Base-by-base conservation (phyloP, 2,797 vertebrate species). In the Zenarchopterus dispar region DNA sequence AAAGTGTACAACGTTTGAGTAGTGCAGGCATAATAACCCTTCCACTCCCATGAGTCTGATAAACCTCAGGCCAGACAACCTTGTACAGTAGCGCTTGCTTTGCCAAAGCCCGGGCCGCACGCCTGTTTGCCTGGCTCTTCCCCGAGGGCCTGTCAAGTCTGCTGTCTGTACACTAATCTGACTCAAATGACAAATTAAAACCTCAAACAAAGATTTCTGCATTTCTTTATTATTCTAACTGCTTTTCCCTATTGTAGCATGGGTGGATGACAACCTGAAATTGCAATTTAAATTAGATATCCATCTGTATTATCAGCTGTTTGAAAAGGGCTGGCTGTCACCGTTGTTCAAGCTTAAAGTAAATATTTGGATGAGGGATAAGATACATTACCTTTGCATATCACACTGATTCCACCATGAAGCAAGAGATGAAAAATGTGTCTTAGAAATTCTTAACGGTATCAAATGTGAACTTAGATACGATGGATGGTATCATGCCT, bases 11-110 rank as follows among this genome's bases (percentile, higher is more conserved):
- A 24, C 52, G 51, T 77, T 80, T 82, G 60, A 56, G 44, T 75
- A 73, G 60, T 43, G 81, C 84, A 82, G 67, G 50, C 80, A 82
- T 76, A 79, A 85, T 78, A 80, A 81, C 62, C 50, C 72, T 84
- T 87, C 81, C 75, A 80, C 81, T 84, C 73, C 67, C 67, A 66
- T 88, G 88, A 75, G 72, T 78, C 60, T 70, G 73, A 77, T 23
- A 2, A 61, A 85, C 83, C 85, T 73, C 23, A 43, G 81, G 83
- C 54, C 49, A 60, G 57, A 39, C 56, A 44, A 71, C 45, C 21
- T 73, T 9, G 33, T 67, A 62, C 60, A 72, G 62, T 57, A 51
- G 55, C 47, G 72, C 59, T 70, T 75, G 68, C 70, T 75, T 73
- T 73, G 49, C 70, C 83, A 68, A 81, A 45, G 62, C 63, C 57